Conservation (phyloP, 92 coral and sea anemone species). For the Paragorgia papillata region DNA sequence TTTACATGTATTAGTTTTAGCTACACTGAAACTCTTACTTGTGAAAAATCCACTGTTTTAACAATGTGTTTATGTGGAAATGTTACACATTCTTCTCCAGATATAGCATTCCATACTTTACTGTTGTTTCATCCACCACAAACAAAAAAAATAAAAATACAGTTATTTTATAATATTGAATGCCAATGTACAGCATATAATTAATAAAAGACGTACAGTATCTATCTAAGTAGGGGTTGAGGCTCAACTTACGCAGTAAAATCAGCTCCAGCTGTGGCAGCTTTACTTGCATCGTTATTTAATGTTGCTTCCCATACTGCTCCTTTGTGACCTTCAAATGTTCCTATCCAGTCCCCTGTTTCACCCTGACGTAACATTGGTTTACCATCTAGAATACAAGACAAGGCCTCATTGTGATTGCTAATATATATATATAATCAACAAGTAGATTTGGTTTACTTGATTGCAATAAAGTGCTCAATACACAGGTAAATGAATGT, state of each 20-base stretch:
- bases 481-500: too few species aligned
- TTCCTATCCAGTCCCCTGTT: conserved; percentile 99
- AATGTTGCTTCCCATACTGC: conserved; percentile 98
- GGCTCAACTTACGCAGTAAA: conserved; percentile 82
- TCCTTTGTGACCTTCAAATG: conserved; percentile 98
- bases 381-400: conserved; percentile 74
- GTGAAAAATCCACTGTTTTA: conserved; percentile 95
- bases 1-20: too few species aligned
- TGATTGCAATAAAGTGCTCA: too few species aligned
- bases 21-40: conserved; percentile 71
- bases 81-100: conserved; percentile 81
- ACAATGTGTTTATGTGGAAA: conserved; percentile 97
- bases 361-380: conserved; percentile 98
- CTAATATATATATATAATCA: too few species aligned
- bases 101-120: conserved; percentile 93
- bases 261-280: conserved; percentile 98
- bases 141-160: neutral
- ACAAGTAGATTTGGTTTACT: too few species aligned
- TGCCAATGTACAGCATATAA: neutral
- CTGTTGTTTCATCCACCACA: conserved; percentile 53
- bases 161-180: neutral
- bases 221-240: too few species aligned
- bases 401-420: neutral
- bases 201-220: too few species aligned
- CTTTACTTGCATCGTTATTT: conserved; percentile 87